A percentile compares a stretch with the other conserved stretches of the same genome.
Evolutionary conservation across 2,888 invertebrate genomes (phyloP).

Genomic region (Xestobium rufovillosum): DNA sequence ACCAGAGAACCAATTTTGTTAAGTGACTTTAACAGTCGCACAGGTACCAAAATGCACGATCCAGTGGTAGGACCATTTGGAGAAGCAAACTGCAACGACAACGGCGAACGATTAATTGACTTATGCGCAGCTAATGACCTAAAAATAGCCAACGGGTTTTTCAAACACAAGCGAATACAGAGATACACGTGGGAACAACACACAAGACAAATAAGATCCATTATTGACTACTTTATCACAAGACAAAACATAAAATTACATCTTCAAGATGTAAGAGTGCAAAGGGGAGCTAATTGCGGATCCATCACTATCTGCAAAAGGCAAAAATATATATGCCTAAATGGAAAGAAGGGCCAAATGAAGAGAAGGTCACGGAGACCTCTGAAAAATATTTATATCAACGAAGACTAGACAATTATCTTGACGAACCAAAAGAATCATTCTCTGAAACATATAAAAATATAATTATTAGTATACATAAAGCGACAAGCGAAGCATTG

Average conservation of each 20-base stretch:
- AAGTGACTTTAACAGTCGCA: constrained; percentile 9
- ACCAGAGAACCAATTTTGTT: constrained; percentile 8
- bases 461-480: background rate
- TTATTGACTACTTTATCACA: constrained; percentile 16
- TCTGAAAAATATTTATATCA: constrained; percentile 2
- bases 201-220: constrained; percentile 14
- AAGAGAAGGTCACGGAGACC: background rate
- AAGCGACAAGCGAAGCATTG: background rate
- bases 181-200: constrained; percentile 13
- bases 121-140: constrained; percentile 13
- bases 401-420: background rate
- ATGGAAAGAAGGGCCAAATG: too few relatives aligned
- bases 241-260: constrained; percentile 11
- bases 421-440: too few relatives aligned
- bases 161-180: constrained; percentile 15
- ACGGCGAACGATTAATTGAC: constrained; percentile 15
- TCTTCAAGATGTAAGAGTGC: constrained; percentile 12
- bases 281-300: constrained; percentile 10
- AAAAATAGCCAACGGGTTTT: constrained; percentile 16
- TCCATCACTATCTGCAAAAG: constrained; percentile 10
- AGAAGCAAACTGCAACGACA: constrained; percentile 14
- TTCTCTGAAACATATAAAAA: background rate
- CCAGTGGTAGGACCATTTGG: constrained; percentile 16
- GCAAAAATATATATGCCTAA: too few relatives aligned
- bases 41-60: constrained; percentile 13